Base-by-base conservation (phyloP, 35 echinoderm and acorn worm genomes). In the Hemicentrotus pulcherrimus region DNA sequence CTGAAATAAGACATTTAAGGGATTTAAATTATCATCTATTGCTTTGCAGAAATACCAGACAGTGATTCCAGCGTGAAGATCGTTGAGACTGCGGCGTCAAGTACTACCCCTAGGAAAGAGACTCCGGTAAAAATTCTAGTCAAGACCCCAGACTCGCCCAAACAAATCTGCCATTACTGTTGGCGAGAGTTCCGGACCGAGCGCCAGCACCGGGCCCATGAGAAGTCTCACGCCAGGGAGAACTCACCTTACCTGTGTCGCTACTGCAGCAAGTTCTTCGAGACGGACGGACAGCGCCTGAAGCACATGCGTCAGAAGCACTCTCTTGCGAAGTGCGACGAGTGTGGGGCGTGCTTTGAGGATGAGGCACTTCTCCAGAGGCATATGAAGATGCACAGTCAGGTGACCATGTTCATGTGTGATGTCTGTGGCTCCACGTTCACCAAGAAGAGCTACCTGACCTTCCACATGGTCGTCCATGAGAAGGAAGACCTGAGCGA, bases 381-480 rank as follows among this genome's bases (percentile, higher is more conserved):
- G 32, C 88, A 90, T 24, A 90, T 90, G 88, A 33, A 45, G 88
- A 45, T 90, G 32, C 88, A 90, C 33, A 90, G 32, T 47, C 88
- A 41, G 31, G 12, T 28, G 5, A 90, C 32, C 18, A 90, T 90
- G 88, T 90, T 90, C 33, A 47, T 47, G 32, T 90, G 88, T 47
- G 24, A 90, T 16, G 32, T 90, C 88, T 90, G 88, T 47, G 88
- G 88, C 11, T 90, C 88, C 16, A 90, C 33, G 12, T 90, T 90
- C 12, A 90, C 88, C 32, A 33, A 47, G 88, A 41, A 90, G 46
- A 47, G 46, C 15, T 90, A 90, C 32, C 88, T 90, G 19, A 47
- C 24, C 12, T 47, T 32, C 14, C 88, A 90, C 33, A 47, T 35
- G 88, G 32, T n/a, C 18, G 46, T 90, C 0, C 88, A 90, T 41